Conservation (phyloP, 1,140 invertebrate species). For the Orius insidiosus region DNA sequence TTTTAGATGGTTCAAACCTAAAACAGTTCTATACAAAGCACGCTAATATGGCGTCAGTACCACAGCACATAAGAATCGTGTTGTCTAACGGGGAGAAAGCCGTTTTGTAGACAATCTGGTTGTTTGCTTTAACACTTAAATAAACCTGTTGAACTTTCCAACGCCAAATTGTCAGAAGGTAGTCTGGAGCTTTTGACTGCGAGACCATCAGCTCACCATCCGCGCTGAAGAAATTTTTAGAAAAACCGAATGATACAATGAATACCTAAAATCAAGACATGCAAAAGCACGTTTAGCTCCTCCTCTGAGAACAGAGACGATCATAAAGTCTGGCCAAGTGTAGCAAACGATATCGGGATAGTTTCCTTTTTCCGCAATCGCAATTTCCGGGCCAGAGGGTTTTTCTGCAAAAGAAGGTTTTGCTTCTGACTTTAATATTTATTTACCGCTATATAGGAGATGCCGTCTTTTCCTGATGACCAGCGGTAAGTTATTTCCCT, state of each 20-base stretch:
- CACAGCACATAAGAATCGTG: too few relatives aligned
- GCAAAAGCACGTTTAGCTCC: conserved; percentile 56
- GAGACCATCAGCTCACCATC: conserved; percentile 63
- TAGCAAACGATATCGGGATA: conserved; percentile 63
- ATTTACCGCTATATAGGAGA: conserved; percentile 59
- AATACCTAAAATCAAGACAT: conserved; percentile 58
- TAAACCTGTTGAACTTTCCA: conserved; percentile 59
- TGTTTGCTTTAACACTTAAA: conserved; percentile 59
- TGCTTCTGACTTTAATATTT: background rate
- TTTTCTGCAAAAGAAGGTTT: conserved; percentile 38
- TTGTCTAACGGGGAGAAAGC: conserved; percentile 45
- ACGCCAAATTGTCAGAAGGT: conserved; percentile 71
- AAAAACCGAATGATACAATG: background rate
- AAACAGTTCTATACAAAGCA: too few relatives aligned
- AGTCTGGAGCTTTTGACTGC: conserved; percentile 69
- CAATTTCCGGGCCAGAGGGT: conserved; percentile 52
- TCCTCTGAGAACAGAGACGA: conserved; percentile 48
- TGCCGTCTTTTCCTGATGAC: conserved; percentile 51
- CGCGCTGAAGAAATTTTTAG: conserved; percentile 32
- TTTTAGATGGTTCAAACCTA: conserved; percentile 60
- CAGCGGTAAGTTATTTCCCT: conserved; percentile 46
- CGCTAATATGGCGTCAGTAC: too few relatives aligned
- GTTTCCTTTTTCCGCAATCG: conserved; percentile 52
- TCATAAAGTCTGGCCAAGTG: conserved; percentile 57
- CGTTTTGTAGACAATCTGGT: conserved; percentile 56